These are phyloP conservation scores for Pseudanteris insignis DNA, from an alignment of 2,888 invertebrate species.

Conservation along the genomic window DNA sequence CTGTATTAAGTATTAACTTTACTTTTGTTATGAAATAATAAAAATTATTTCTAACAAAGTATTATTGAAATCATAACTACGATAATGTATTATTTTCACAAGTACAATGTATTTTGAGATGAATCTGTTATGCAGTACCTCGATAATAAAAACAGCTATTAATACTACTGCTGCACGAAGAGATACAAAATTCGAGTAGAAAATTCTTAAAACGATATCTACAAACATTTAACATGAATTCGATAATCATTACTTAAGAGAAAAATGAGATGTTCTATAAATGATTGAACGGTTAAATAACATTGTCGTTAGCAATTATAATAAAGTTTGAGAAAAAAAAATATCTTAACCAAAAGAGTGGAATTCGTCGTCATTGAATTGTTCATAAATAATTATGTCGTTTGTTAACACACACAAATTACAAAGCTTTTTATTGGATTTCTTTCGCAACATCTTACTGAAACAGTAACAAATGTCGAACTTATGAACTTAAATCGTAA, in stretches of 20 bases:
- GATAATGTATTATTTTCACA: not conserved
- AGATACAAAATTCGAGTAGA: slow-evolving; percentile 26
- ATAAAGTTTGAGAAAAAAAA: no score
- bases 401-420: no score
- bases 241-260: not conserved
- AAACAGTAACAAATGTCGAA: slow-evolving; percentile 20
- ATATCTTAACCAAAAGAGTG: no score
- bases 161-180: slow-evolving; percentile 30
- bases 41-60: slow-evolving; percentile 15
- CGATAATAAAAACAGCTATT: slow-evolving; percentile 21
- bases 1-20: slow-evolving; percentile 1
- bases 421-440: no score
- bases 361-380: no score
- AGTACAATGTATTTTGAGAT: not conserved
- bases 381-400: no score
- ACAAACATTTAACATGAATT: slow-evolving; percentile 18
- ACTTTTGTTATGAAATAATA: slow-evolving; percentile 18
- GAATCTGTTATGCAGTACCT: slow-evolving; percentile 5
- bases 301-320: no score
- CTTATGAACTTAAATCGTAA: slow-evolving; percentile 39
- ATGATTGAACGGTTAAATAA: slow-evolving; percentile 25
- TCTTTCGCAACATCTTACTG: no score
- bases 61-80: no score
- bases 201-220: slow-evolving; percentile 33
- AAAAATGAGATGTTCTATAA: slow-evolving; percentile 14